Base-by-base conservation (phyloP, 1,140 invertebrate species). In the Cheumatopsyche charites region DNA sequence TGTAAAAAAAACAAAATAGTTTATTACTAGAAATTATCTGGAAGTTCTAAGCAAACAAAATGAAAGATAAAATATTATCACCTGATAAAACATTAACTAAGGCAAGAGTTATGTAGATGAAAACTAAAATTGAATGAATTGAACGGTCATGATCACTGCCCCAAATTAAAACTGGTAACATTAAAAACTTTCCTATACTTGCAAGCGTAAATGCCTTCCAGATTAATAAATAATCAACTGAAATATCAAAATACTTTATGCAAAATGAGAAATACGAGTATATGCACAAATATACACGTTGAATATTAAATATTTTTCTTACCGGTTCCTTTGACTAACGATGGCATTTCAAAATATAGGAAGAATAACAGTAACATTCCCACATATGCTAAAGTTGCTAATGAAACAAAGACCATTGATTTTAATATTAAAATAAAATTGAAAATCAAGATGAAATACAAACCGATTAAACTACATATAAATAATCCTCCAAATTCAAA, bases 81-180 rank as follows among this genome's bases (percentile, higher is more conserved):
- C 62, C 41, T 63, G 62, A 42, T 19, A 42, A 29, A 9, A 43
- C 29, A 42, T 63, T 41, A 7, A 63, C n/a, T 41, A 63, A 43
- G 21, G 62, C 4, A 12, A 63, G 29, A 15, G 15, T n/a, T 21
- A 42, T 23, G 42, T 63, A 63, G 13, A 2, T 25, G 42, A 63
- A 63, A 1, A 63, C 62, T 15, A 63, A 63, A 13, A 42, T 19
- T 41, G 62, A 19, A 63, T 63, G 62, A 13, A 63, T 42, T 7
- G 62, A 68, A 36, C 45, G 42, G 36, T 55, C 47, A 19, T 68
- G 41, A 36, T 68, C 66, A 21, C 49, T 68, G 1, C 66, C 66
- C 66, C 66, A 68, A 17, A 68, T 68, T 26, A 68, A n/a, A 15
- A 41, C 66, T 3, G 66, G 45, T 25, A 68, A 55, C 25, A 68